phyloP scores from a whole-genome alignment of 2,888 invertebrate species.

The Melieria picta region DNA sequence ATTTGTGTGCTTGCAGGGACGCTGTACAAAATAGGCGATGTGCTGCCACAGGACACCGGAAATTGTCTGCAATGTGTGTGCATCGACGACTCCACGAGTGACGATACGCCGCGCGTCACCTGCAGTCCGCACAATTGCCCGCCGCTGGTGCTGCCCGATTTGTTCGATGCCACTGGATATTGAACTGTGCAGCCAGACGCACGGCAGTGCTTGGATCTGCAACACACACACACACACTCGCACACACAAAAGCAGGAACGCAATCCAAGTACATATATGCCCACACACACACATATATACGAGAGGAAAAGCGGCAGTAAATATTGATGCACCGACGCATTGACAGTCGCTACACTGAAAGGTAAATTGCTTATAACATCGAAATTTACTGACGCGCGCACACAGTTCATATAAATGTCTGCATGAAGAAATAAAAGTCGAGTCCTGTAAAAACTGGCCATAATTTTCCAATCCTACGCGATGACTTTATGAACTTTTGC shows the following conservation, averaged over 20 bases:
- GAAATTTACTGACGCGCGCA: slow-evolving; percentile 10
- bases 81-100: slow-evolving; percentile 68
- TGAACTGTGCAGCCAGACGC: slow-evolving; percentile 46
- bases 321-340: not conserved
- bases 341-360: slow-evolving; percentile 13
- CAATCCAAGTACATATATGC: not conserved
- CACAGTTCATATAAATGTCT: too few species aligned
- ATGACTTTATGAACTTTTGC: too few species aligned
- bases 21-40: slow-evolving; percentile 73
- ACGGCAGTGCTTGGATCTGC: not conserved
- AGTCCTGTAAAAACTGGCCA: too few species aligned
- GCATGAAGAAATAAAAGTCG: too few species aligned
- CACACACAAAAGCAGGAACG: not conserved
- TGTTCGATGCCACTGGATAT: slow-evolving; percentile 66
- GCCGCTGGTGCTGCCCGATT: slow-evolving; percentile 64
- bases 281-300: not conserved
- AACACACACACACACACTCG: slow-evolving; percentile 3
- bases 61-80: slow-evolving; percentile 78
- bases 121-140: slow-evolving; percentile 67
- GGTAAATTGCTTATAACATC: slow-evolving; percentile 29
- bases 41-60: slow-evolving; percentile 75
- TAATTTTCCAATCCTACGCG: too few species aligned
- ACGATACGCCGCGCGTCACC: slow-evolving; percentile 65
- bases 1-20: slow-evolving; percentile 67
- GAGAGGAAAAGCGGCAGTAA: not conserved